phyloP scores from a whole-genome alignment of 2,113 vertebrate species.

The Caretta caretta region DNA sequence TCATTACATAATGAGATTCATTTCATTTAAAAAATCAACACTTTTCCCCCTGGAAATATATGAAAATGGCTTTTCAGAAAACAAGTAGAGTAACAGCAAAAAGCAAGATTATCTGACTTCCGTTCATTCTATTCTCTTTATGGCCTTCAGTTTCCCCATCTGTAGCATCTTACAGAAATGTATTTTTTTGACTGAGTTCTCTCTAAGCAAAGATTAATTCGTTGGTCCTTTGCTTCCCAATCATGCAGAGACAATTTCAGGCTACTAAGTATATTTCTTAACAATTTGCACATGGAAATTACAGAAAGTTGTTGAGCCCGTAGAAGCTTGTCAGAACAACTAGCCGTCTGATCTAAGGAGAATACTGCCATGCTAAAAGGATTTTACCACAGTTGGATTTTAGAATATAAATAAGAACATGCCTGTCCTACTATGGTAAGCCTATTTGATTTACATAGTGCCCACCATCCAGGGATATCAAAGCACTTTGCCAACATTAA shows the following conservation, averaged over 20 bases:
- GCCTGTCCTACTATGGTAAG: not conserved
- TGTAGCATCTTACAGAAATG: not conserved
- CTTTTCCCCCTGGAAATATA: not conserved
- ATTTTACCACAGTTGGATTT: slow-evolving; percentile 26
- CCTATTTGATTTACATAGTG: not conserved
- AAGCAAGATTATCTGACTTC: not conserved
- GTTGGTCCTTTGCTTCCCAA: slow-evolving; percentile 49
- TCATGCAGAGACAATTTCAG: slow-evolving; percentile 35
- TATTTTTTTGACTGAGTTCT: not conserved
- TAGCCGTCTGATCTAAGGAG: slow-evolving; percentile 8
- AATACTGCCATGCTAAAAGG: not conserved
- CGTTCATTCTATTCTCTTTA: not conserved
- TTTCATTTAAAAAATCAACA: slow-evolving; percentile 5
- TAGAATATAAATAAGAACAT: slow-evolving; percentile 33
- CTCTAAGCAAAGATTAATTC: slow-evolving; percentile 27
- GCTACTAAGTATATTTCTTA: slow-evolving; percentile 46
- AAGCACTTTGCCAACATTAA: not conserved
- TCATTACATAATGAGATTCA: not conserved
- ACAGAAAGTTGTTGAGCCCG: slow-evolving; percentile 9
- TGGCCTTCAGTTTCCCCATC: not conserved
- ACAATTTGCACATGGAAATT: slow-evolving; percentile 24
- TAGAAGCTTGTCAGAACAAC: slow-evolving; percentile 24
- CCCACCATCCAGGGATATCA: not conserved
- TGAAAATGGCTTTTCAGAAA: not conserved
- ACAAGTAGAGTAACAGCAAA: not conserved